Evolutionary conservation across 2,113 vertebrate genomes (phyloP).

Genomic region (Otolemur garnettii): DNA sequence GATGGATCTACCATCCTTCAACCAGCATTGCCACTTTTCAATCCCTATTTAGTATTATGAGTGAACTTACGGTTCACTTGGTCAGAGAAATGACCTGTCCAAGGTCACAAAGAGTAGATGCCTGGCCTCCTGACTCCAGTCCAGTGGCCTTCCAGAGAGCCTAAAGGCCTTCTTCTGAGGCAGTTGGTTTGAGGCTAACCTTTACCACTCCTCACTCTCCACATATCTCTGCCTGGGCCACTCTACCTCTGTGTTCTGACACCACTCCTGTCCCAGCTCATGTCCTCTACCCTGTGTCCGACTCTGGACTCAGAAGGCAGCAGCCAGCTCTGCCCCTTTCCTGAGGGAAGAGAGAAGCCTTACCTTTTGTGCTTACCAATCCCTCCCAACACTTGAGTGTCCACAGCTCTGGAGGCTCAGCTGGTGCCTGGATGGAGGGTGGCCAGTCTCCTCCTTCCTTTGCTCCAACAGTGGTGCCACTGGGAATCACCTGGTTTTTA

Average conservation of each 20-base stretch:
- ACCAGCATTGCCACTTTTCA: not conserved
- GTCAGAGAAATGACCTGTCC: not conserved
- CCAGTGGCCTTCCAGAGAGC: not conserved
- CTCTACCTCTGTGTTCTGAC: not conserved
- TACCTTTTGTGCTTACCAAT: not conserved
- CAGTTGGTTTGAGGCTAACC: not conserved
- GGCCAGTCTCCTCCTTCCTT: not conserved
- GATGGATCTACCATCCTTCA: not conserved
- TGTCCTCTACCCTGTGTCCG: not conserved
- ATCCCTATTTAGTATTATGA: not conserved
- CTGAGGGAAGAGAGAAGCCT: not conserved
- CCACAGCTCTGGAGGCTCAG: not conserved
- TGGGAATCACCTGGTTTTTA: not conserved
- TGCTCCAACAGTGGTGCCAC: not conserved
- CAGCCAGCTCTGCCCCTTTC: not conserved
- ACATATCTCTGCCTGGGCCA: not conserved
- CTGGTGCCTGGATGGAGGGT: not conserved
- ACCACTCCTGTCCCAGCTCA: not conserved
- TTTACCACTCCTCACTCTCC: not conserved
- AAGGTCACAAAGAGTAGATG: not conserved
- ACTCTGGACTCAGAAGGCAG: not conserved
- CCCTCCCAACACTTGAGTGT: not conserved
- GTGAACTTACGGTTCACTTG: not conserved
- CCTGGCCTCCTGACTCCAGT: not conserved
- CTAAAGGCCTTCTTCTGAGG: not conserved